Conservation (phyloP, 1,140 invertebrate species). For the Lamellibrachia luymesi region DNA sequence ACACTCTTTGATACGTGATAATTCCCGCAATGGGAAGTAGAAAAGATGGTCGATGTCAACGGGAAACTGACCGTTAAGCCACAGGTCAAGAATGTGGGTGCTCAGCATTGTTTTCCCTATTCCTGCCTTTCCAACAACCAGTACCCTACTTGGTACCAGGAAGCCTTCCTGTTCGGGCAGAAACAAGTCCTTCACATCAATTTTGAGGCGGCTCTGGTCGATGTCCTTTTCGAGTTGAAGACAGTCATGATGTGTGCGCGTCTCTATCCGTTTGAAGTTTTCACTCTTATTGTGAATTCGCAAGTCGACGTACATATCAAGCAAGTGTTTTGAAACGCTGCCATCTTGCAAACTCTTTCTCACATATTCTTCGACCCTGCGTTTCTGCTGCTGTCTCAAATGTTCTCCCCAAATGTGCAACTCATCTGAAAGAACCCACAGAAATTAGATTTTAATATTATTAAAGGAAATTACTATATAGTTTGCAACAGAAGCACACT, state of each 20-base stretch:
- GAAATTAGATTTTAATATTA: no score
- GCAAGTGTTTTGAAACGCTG: neutral
- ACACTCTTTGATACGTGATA: neutral
- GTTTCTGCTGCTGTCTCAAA: no score
- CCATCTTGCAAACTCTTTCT: no score
- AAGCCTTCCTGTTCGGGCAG: neutral
- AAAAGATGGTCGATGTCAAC: neutral
- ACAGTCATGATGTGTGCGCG: neutral
- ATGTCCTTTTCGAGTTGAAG: neutral
- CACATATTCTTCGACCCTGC: no score
- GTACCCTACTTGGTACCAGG: neutral
- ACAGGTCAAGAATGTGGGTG: neutral
- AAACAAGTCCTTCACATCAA: neutral
- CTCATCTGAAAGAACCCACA: no score
- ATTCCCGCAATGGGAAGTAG: neutral
- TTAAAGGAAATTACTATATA: no score
- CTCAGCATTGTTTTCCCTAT: neutral
- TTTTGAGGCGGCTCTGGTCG: neutral
- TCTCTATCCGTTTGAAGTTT: neutral
- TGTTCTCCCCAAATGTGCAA: no score
- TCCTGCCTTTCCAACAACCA: neutral
- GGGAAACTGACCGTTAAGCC: neutral
- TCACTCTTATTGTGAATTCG: neutral
- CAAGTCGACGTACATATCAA: neutral
- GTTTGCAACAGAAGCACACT: no score